These are phyloP conservation scores for Albula glossodonta DNA, from an alignment of 2,113 vertebrate species.

Conservation along the genomic window DNA sequence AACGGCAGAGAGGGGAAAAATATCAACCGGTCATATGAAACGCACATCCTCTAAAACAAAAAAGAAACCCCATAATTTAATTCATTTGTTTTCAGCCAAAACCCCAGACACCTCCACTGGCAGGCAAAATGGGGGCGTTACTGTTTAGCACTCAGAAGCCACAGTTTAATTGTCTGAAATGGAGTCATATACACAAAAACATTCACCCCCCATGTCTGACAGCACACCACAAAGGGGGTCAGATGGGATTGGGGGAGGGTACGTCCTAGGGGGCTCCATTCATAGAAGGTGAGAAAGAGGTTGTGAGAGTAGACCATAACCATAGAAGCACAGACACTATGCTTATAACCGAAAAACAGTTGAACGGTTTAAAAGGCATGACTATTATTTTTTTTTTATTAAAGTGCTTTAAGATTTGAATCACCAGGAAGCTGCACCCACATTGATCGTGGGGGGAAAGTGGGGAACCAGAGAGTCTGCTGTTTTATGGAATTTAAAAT, in stretches of 20 bases:
- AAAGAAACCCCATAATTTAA: constrained; percentile 13
- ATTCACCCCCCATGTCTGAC: not conserved
- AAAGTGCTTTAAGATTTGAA: constrained; percentile 7
- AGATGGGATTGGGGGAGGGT: not conserved
- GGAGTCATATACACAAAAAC: not conserved
- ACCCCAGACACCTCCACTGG: not conserved
- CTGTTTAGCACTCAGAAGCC: not conserved
- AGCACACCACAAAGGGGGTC: not conserved
- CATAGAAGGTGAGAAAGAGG: not conserved
- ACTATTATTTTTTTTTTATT: not conserved
- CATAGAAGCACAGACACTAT: not conserved
- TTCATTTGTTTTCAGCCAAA: constrained; percentile 19
- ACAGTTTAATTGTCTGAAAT: constrained; percentile 10
- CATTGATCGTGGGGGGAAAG: not conserved
- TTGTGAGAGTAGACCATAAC: not conserved
- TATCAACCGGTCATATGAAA: not conserved
- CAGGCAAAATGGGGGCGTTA: not conserved
- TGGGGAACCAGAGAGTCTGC: not conserved
- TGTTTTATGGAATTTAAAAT: constrained; percentile 14
- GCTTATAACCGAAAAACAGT: no score
- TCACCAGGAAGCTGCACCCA: constrained; percentile 22
- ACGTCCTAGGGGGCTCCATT: not conserved
- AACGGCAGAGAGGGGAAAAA: not conserved
- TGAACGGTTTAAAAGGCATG: no score
- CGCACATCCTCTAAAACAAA: not conserved